Base-by-base conservation (phyloP, 2,113 vertebrate species). In the Nibea albiflora region DNA sequence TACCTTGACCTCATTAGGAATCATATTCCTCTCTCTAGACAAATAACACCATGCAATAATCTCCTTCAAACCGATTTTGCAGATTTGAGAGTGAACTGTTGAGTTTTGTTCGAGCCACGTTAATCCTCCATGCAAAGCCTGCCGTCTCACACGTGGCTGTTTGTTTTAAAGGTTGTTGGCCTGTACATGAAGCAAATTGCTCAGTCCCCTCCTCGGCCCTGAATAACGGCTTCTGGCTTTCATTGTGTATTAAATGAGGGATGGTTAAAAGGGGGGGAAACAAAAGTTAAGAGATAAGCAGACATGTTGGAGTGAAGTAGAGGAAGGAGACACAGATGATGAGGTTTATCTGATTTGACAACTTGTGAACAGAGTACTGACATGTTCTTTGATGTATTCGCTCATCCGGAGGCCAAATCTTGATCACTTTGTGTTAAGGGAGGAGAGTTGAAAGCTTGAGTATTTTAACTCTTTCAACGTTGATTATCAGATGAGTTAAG, bases 61-160 rank as follows among this genome's bases (percentile, higher is more conserved):
- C 88, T 74, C 14, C 74, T 80, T 64, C 70, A 76, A 89, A 65
- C 73, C 11, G 63, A 77, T 92, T 91, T 80, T 44, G 28, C 74
- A 87, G 90, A 90, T 91, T 87, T 88, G 54, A 52, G 77, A 76
- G 57, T 70, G 80, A 88, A 83, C 68, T 56, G 66, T 75, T 71
- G 42, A 3, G 70, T 83, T 89, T 22, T 80, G 81, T 76, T 84
- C 17, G n/a, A 85, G 76, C 66, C 69, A 11, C 4, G 4, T 78
- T 92, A 92, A 90, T 90, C 83, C 80, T 49, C n/a, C 4, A 26
- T 31, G 28, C 46, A 46, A 57, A 76, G 56, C 49, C 56, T 1
- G 9, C 67, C 62, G 62, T 64, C 12, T 52, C 35, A 58, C 69
- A 54, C 76, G 20, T 57, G 52, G 46, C 26, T 56, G 69, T 73